phyloP scores from a whole-genome alignment of 2,113 vertebrate species.

The Orycteropus afer region DNA sequence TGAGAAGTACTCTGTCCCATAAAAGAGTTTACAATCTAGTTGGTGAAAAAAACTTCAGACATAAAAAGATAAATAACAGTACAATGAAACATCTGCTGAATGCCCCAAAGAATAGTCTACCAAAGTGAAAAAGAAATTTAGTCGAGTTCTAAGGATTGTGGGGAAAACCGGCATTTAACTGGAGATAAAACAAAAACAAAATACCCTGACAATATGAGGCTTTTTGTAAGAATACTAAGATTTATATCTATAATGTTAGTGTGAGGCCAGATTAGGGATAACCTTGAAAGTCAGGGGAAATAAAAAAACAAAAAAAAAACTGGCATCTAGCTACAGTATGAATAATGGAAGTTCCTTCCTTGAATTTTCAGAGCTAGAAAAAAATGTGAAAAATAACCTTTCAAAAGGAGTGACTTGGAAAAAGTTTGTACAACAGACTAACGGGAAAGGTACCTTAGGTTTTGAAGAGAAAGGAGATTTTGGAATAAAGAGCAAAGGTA shows the following conservation, averaged over 20 bases:
- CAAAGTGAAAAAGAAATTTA: background rate
- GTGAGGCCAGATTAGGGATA: background rate
- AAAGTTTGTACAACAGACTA: background rate
- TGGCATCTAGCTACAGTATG: background rate
- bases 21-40: background rate
- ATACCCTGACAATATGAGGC: background rate
- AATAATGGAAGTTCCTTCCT: background rate
- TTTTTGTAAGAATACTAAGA: background rate
- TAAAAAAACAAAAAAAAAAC: background rate
- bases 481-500: background rate
- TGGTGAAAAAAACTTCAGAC: background rate
- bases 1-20: background rate
- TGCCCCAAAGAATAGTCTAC: background rate
- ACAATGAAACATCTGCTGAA: background rate
- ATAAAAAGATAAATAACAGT: slow-evolving; percentile 10
- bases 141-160: background rate
- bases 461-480: slow-evolving; percentile 19
- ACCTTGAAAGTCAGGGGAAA: background rate
- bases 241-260: background rate
- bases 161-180: background rate
- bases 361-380: slow-evolving; percentile 32
- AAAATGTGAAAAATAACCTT: background rate
- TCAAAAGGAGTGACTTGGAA: background rate
- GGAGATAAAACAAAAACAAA: background rate
- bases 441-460: background rate